Evolutionary conservation across 2,888 invertebrate genomes (phyloP).

Genomic region (Pachymerium ferrugineum): DNA sequence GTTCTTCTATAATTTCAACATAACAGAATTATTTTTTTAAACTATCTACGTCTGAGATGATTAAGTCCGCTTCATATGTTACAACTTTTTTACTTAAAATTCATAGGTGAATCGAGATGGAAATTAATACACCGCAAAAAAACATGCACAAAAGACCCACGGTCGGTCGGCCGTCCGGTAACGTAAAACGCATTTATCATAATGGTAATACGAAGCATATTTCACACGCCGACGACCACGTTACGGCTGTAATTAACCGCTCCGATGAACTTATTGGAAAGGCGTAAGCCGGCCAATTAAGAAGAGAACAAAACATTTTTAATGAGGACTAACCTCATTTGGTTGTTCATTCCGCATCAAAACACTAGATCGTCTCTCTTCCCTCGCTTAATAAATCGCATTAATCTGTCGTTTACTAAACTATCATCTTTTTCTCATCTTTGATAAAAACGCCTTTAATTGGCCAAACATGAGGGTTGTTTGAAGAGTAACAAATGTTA

Average conservation of each 20-base stretch:
- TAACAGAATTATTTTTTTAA: no score
- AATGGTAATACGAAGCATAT: neutral
- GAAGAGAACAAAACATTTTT: neutral
- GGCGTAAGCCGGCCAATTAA: slow-evolving; percentile 8
- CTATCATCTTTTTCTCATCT: neutral
- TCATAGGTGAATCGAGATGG: no score
- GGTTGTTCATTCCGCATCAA: slow-evolving; percentile 4
- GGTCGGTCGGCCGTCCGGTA: neutral
- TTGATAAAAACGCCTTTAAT: no score
- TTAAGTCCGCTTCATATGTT: neutral
- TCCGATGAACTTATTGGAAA: slow-evolving; percentile 8
- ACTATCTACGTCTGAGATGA: no score
- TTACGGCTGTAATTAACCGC: slow-evolving; percentile 9
- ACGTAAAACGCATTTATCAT: neutral
- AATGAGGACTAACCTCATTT: slow-evolving; percentile 13
- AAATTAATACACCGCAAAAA: neutral
- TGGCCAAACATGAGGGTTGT: no score
- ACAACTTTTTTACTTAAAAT: no score
- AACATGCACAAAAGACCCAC: neutral
- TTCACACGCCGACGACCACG: slow-evolving; percentile 8
- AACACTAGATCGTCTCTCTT: neutral
- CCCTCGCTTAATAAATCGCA: neutral
- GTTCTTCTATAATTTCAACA: no score
- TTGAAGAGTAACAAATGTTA: no score
- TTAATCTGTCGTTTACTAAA: neutral